phyloP scores from a whole-genome alignment of 2,113 vertebrate species.

The Elephantulus edwardii region DNA sequence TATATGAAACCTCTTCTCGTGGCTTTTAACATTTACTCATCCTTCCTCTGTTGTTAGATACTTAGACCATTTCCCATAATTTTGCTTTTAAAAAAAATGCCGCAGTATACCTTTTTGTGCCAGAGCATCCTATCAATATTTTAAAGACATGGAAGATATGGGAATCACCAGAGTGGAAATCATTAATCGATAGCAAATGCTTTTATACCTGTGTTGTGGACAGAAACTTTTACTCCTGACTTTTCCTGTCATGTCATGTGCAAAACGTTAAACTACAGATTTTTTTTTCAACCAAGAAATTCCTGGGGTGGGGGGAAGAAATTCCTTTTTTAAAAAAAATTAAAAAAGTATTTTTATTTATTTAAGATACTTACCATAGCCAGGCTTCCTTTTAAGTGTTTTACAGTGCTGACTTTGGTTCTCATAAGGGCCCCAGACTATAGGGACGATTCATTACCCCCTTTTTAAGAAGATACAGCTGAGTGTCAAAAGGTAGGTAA shows the following conservation, averaged over 20 bases:
- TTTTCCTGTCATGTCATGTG: slow-evolving; percentile 22
- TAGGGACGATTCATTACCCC: not conserved
- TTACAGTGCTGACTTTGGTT: not conserved
- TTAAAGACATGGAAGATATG: slow-evolving; percentile 34
- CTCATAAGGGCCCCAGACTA: not conserved
- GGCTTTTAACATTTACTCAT: not conserved
- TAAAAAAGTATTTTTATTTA: not conserved
- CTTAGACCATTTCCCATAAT: slow-evolving; percentile 17
- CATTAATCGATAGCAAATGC: slow-evolving; percentile 27
- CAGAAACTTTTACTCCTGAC: too few relatives aligned
- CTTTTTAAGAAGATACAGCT: not conserved
- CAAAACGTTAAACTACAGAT: slow-evolving; percentile 17
- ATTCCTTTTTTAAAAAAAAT: not conserved
- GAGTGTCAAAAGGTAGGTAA: not conserved
- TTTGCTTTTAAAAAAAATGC: slow-evolving; percentile 36
- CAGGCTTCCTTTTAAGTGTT: not conserved
- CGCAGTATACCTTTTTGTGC: slow-evolving; percentile 10
- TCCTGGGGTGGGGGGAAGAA: slow-evolving; percentile 24
- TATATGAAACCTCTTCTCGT: not conserved
- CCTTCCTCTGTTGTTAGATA: not conserved
- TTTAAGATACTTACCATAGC: not conserved
- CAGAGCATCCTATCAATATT: slow-evolving; percentile 43
- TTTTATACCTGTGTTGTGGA: too few relatives aligned
- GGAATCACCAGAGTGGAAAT: slow-evolving; percentile 43
- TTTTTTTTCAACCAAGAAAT: too few relatives aligned